Base-by-base conservation (phyloP, 2,888 invertebrate genomes). In the Liposcelis brunnea region DNA sequence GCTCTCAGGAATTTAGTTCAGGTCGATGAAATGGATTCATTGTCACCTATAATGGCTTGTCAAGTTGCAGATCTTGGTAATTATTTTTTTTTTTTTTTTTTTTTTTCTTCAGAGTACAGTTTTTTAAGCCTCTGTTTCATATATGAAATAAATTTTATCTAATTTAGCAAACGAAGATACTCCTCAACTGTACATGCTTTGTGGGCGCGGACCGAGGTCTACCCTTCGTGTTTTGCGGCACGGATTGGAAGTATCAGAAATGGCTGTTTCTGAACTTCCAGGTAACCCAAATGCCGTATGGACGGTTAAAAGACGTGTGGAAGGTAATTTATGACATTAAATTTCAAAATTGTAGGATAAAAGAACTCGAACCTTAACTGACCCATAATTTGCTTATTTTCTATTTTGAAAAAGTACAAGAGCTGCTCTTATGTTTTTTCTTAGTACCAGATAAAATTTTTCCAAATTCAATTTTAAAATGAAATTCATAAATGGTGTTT, bases 221-320 rank as follows among this genome's bases (percentile, higher is more conserved):
- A 83, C 94, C 0, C 62, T 99, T 37, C 71, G 93, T 57, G 91
- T 97, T 0, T 66, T 99, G 8, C 73, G 98, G 18, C 98, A 98
- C 64, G 98, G 98, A 55, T 70, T 98, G 43, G 98, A 97, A 71
- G 95, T 98, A 1, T 89, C 94, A 0, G 98, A 99, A 67, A 98
- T 99, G 98, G 98, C 98, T 48, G 95, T 98, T 2, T 95, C 95
- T 18, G 98, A 98, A 65, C 68, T 98, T 53, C 98, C 98, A n/a
- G 97, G 97, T 59, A 97, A 93, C 59, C 98, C 98, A 2, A 98
- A 95, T 68, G 97, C 97, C 56, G 98, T 98, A 2, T 98, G 98
- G 98, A 98, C 98, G 26, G 98, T 98, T 15, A 89, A 93, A 61
- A 76, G 85, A 57, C 79, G 91, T 62, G 78, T 86, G 60, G 97